Evolutionary conservation across 2,888 invertebrate genomes (phyloP).

Genomic region (Schrankia costaestrigalis): DNA sequence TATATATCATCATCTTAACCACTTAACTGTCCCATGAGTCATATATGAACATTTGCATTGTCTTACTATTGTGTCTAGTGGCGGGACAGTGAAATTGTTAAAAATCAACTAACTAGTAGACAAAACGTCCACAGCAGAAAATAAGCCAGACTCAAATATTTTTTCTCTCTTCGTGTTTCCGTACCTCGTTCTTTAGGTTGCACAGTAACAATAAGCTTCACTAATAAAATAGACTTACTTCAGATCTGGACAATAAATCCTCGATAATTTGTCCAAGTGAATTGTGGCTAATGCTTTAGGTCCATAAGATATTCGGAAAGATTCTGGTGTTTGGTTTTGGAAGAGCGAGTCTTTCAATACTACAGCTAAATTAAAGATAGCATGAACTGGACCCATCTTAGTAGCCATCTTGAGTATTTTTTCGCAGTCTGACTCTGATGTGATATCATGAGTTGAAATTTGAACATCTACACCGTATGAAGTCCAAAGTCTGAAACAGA

Average conservation of each 20-base stretch:
- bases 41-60: too few species aligned
- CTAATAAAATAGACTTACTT: conserved; percentile 54
- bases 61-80: too few species aligned
- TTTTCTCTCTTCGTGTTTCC: too few species aligned
- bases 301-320: conserved; percentile 83
- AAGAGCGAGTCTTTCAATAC: conserved; percentile 87
- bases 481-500: conserved; percentile 82
- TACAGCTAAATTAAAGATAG: conserved; percentile 95
- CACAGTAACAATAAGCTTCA: not conserved
- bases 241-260: conserved; percentile 59
- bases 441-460: conserved; percentile 86
- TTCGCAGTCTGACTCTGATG: conserved; percentile 85
- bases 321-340: conserved; percentile 86
- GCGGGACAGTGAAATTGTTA: too few species aligned
- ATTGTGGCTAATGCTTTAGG: conserved; percentile 92
- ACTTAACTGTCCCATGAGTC: too few species aligned
- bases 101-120: too few species aligned
- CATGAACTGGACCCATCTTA: conserved; percentile 86
- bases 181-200: not conserved
- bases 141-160: too few species aligned
- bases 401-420: conserved; percentile 84
- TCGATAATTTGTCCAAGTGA: conserved; percentile 84
- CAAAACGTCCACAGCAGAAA: too few species aligned
- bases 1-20: too few species aligned
- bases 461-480: conserved; percentile 84